Conservation (phyloP, 2,113 vertebrate species). For the Brachyistius frenatus region DNA sequence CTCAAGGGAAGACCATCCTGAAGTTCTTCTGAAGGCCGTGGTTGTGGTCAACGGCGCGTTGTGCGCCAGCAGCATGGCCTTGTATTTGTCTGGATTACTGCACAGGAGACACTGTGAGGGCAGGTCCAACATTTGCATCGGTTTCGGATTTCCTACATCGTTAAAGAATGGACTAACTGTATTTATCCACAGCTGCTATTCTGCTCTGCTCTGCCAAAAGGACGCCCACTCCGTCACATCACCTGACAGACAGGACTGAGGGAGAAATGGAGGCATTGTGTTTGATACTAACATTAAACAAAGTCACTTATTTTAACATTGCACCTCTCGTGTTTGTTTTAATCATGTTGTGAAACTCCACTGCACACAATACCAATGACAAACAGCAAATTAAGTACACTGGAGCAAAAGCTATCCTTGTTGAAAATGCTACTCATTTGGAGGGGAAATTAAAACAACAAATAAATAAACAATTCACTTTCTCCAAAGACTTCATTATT, state of each 20-base stretch:
- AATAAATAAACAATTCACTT: conserved; percentile 79
- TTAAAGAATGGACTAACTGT: conserved; percentile 37
- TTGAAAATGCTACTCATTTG: conserved; percentile 40
- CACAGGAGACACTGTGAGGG: conserved; percentile 47
- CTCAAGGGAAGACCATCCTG: conserved; percentile 84
- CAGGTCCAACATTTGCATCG: conserved; percentile 50
- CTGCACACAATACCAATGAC: not conserved
- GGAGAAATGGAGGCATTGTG: not conserved
- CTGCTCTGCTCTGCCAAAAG: conserved; percentile 13
- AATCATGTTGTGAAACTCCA: not conserved
- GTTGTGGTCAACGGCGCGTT: conserved; percentile 89
- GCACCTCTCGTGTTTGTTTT: not conserved
- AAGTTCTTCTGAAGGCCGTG: conserved; percentile 91
- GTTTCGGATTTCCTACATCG: conserved; percentile 63
- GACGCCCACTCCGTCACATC: conserved; percentile 10
- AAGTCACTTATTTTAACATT: conserved; percentile 18
- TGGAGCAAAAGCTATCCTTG: not conserved
- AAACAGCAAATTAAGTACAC: not conserved
- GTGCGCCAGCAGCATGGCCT: conserved; percentile 30
- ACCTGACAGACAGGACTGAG: conserved; percentile 32
- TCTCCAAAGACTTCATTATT: conserved; percentile 74
- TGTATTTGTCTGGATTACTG: conserved; percentile 47
- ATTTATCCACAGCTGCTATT: conserved; percentile 24
- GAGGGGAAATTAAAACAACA: conserved; percentile 67
- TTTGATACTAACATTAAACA: conserved; percentile 25